Evolutionary conservation across 2,113 vertebrate species (phyloP).

Genomic region (Petrocephalus microphthalmus): DNA sequence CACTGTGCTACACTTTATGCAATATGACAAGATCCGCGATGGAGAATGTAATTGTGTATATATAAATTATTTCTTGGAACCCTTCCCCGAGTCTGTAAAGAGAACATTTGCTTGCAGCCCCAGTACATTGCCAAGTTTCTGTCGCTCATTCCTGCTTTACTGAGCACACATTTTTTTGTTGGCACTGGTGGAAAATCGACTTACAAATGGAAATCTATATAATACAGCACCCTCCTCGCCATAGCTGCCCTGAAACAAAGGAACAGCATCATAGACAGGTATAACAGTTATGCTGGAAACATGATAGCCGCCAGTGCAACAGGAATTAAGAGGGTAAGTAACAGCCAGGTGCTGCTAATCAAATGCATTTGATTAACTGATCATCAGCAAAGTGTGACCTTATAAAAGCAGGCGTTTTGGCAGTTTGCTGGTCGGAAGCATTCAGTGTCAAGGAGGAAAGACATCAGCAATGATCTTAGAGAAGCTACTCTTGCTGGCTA

Average conservation of each 20-base stretch:
- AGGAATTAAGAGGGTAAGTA: too few relatives aligned
- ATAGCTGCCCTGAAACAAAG: background rate
- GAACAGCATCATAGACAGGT: background rate
- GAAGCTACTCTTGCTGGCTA: too few relatives aligned
- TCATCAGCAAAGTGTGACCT: too few relatives aligned
- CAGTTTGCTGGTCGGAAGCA: too few relatives aligned
- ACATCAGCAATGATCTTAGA: too few relatives aligned
- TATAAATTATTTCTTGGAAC: background rate
- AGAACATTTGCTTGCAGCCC: background rate
- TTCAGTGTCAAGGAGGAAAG: too few relatives aligned
- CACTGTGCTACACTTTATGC: background rate
- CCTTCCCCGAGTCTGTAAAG: background rate
- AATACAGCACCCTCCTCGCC: background rate
- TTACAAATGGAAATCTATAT: background rate
- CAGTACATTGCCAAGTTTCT: background rate
- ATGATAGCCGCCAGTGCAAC: background rate
- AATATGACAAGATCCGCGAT: background rate
- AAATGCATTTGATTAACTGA: too few relatives aligned
- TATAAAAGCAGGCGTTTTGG: too few relatives aligned
- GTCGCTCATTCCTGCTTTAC: background rate
- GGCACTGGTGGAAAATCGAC: background rate
- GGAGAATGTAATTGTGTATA: background rate
- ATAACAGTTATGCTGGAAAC: background rate
- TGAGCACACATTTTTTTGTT: background rate
- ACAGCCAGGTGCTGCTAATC: too few relatives aligned